Conservation (phyloP, 1,140 invertebrate genomes). For the Drosophila nikananu region DNA sequence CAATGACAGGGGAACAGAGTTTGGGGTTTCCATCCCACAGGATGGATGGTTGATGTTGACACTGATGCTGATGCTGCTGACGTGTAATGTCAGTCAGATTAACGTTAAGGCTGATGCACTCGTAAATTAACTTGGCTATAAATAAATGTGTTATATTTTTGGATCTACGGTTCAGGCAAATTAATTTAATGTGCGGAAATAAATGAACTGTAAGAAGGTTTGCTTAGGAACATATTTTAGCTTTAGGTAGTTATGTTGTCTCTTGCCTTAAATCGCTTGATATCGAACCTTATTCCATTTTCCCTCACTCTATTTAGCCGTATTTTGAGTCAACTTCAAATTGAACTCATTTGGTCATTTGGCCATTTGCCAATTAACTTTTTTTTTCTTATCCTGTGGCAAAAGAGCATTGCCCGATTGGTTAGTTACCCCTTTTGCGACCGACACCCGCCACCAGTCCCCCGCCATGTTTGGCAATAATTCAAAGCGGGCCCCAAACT, state of each 20-base stretch:
- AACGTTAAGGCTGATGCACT: slow-evolving; percentile 18
- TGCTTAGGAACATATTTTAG: neutral
- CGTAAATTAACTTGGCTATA: slow-evolving; percentile 27
- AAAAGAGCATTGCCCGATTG: slow-evolving; percentile 45
- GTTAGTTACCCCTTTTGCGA: slow-evolving; percentile 41
- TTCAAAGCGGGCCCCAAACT: slow-evolving; percentile 34
- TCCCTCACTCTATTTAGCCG: neutral
- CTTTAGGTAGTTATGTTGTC: neutral
- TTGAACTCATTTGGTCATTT: slow-evolving; percentile 62
- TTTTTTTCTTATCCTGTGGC: slow-evolving; percentile 28
- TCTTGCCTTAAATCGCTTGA: neutral
- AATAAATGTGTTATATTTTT: slow-evolving; percentile 3
- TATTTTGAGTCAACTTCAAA: slow-evolving; percentile 38
- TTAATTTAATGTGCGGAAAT: neutral
- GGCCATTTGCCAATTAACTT: slow-evolving; percentile 59
- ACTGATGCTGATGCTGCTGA: slow-evolving; percentile 46
- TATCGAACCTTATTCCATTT: neutral
- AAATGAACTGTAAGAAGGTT: neutral
- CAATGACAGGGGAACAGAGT: slow-evolving; percentile 61
- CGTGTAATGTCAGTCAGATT: slow-evolving; percentile 32
- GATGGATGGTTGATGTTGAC: slow-evolving; percentile 11
- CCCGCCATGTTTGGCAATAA: slow-evolving; percentile 48
- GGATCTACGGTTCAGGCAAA: neutral
- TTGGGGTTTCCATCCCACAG: slow-evolving; percentile 2
- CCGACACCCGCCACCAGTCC: neutral